These are phyloP conservation scores for Sinocyclocheilus grahami DNA, from an alignment of 2,113 vertebrate genomes.

Conservation along the genomic window DNA sequence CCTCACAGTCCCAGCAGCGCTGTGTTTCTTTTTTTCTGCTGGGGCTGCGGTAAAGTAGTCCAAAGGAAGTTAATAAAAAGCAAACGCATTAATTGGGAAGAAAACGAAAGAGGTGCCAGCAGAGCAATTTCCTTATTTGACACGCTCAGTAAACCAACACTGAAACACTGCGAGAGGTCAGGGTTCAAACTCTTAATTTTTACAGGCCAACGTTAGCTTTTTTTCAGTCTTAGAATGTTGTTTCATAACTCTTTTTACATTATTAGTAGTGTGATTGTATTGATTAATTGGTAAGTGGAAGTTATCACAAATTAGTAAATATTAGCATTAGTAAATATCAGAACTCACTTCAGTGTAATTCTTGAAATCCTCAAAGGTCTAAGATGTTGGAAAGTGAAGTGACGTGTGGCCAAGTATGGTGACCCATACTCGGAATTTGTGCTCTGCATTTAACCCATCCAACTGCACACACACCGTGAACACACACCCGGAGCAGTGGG, in stretches of 20 bases:
- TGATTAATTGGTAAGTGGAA: background rate
- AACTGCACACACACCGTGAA: too few relatives aligned
- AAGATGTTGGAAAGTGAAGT: background rate
- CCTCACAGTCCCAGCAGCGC: background rate
- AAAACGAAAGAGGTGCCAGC: conserved; percentile 11
- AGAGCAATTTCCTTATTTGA: conserved; percentile 40
- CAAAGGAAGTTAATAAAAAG: conserved; percentile 28
- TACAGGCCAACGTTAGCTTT: background rate
- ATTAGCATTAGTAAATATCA: background rate
- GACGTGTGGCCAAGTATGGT: too few relatives aligned
- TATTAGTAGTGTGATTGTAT: background rate
- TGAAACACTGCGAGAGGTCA: background rate
- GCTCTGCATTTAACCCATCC: too few relatives aligned
- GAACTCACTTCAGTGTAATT: background rate
- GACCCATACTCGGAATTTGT: too few relatives aligned
- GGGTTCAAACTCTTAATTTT: background rate
- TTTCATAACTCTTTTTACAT: background rate
- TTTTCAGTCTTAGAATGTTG: background rate
- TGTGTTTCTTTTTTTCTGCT: background rate
- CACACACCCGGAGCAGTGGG: too few relatives aligned
- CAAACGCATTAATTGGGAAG: conserved; percentile 31
- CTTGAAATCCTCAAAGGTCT: conserved; percentile 1
- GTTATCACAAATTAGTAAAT: background rate
- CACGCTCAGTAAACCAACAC: background rate
- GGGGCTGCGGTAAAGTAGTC: conserved; percentile 19